These are phyloP conservation scores for Calephelis nemesis DNA, from an alignment of 1,140 invertebrate species.

Conservation along the genomic window DNA sequence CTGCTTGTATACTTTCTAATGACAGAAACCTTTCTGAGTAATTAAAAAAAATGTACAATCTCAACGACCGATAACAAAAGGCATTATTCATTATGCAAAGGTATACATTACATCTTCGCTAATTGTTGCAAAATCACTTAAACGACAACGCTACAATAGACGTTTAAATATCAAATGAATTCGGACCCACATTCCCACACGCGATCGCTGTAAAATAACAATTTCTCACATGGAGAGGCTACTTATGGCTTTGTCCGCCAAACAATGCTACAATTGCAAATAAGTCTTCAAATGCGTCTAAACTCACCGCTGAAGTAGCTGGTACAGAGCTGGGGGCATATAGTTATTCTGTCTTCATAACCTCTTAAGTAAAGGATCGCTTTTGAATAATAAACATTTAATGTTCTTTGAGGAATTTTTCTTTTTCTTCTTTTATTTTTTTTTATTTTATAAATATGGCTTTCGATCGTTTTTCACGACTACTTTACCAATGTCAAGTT, in stretches of 20 bases:
- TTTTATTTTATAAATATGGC: too few relatives aligned
- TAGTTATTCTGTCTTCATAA: conserved; percentile 41
- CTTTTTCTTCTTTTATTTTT: too few relatives aligned
- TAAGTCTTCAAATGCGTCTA: conserved; percentile 47
- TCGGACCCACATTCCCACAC: conserved; percentile 67
- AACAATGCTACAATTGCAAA: conserved; percentile 65
- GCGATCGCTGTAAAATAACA: conserved; percentile 50
- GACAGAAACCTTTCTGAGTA: not conserved
- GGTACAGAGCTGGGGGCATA: conserved; percentile 50
- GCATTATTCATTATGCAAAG: not conserved
- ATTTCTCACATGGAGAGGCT: conserved; percentile 73
- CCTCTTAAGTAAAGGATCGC: conserved; percentile 52
- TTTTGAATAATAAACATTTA: conserved; percentile 4
- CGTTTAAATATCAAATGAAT: conserved; percentile 21
- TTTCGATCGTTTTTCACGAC: too few relatives aligned
- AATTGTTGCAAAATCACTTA: conserved; percentile 11
- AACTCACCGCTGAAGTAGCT: conserved; percentile 45
- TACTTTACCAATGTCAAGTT: too few relatives aligned
- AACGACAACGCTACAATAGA: conserved; percentile 7
- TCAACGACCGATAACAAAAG: not conserved
- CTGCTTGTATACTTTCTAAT: not conserved
- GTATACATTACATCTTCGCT: conserved; percentile 18
- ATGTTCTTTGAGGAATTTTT: too few relatives aligned
- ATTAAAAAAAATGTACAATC: not conserved
- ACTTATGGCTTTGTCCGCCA: conserved; percentile 57